These are phyloP conservation scores for Cheilosia soror DNA, from an alignment of 2,888 invertebrate genomes.

Conservation along the genomic window DNA sequence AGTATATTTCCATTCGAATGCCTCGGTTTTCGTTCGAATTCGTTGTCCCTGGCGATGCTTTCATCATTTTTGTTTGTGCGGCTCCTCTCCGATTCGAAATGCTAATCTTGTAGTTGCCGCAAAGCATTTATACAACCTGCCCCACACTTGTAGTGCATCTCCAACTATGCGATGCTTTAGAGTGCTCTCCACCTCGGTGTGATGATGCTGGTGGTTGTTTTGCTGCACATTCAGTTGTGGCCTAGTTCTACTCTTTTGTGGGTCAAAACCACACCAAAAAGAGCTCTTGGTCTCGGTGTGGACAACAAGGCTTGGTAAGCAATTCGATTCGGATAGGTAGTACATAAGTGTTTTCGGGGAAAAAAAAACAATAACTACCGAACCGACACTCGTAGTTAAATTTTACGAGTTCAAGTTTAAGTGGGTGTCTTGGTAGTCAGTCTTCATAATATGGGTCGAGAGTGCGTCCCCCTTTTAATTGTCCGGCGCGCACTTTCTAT, in stretches of 20 bases:
- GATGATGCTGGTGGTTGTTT: constrained; percentile 4
- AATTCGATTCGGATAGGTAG: too few species aligned
- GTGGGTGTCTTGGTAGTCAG: neutral
- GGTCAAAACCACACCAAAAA: constrained; percentile 58
- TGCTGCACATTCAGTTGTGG: constrained; percentile 45
- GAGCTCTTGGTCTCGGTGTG: constrained; percentile 4
- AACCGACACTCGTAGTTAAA: too few species aligned
- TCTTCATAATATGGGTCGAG: constrained; percentile 8
- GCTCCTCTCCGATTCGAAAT: constrained; percentile 9
- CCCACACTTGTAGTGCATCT: constrained; percentile 8
- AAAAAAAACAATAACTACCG: too few species aligned
- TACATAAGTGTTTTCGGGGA: too few species aligned
- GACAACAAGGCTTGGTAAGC: too few species aligned
- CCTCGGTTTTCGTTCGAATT: neutral
- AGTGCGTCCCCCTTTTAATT: constrained; percentile 18
- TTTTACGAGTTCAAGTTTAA: too few species aligned
- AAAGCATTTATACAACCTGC: neutral
- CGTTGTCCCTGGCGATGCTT: constrained; percentile 10
- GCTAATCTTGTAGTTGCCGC: constrained; percentile 16
- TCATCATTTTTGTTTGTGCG: constrained; percentile 22
- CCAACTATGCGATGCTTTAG: neutral
- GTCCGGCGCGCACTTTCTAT: constrained; percentile 4
- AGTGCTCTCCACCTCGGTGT: neutral
- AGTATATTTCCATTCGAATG: constrained; percentile 6
- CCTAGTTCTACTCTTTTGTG: constrained; percentile 60